phyloP scores from a whole-genome alignment of 1,140 invertebrate genomes.

The Penaeus chinensis region DNA sequence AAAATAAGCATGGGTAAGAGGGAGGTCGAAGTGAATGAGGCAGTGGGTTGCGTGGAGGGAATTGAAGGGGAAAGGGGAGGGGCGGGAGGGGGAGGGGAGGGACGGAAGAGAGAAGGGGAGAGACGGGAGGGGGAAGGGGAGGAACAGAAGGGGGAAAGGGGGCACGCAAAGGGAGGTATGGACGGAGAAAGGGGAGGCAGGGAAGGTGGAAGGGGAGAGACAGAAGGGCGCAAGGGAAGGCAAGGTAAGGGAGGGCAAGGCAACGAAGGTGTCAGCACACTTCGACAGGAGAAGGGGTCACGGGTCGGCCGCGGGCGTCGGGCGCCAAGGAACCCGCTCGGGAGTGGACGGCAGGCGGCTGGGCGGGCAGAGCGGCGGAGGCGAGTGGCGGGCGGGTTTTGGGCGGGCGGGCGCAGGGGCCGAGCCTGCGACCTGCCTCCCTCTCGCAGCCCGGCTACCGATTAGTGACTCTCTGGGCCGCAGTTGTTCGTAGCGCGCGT shows the following conservation, averaged over 20 bases:
- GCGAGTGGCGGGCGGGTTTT: background rate
- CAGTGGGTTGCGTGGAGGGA: background rate
- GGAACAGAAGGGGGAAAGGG: too few species aligned
- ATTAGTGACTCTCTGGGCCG: slow-evolving; percentile 27
- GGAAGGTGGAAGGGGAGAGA: background rate
- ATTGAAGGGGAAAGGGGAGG: too few species aligned
- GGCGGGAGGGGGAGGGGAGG: background rate
- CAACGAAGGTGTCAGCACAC: too few species aligned
- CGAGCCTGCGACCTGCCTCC: background rate
- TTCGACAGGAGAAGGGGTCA: background rate
- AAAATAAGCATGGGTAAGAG: background rate
- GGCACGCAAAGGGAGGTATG: too few species aligned
- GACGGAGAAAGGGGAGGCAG: too few species aligned
- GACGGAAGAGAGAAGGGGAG: background rate
- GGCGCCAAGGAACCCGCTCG: background rate
- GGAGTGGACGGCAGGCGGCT: background rate
- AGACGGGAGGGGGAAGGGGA: too few species aligned
- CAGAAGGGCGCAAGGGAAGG: too few species aligned
- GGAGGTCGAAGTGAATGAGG: background rate
- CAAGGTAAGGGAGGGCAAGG: background rate
- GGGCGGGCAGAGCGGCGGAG: background rate
- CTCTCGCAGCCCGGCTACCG: slow-evolving; percentile 17
- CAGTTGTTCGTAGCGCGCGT: slow-evolving; percentile 33
- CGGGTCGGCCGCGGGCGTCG: background rate
- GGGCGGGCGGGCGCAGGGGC: background rate